Base-by-base conservation (phyloP, 2,888 invertebrate species). In the Zonitis immaculata region DNA sequence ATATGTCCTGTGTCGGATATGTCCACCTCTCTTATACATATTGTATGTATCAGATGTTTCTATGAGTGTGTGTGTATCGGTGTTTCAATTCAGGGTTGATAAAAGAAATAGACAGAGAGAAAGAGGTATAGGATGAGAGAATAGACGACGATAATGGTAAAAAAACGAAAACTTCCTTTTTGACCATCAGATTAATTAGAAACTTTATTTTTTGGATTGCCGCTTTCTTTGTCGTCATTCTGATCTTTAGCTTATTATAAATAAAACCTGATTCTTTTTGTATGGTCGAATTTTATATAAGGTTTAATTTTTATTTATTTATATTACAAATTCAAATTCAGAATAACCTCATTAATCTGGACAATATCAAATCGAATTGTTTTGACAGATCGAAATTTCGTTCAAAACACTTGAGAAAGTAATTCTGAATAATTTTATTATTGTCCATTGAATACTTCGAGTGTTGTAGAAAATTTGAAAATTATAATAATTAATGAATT, bases 1-100 rank as follows among this genome's bases (percentile, higher is more conserved):
- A 72, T 71, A 73, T 73, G 71, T 69, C 58, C 62, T 58, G 57
- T 67, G 67, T 67, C 66, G 64, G 54, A 60, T 62, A 58, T 61
- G 60, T 65, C 62, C 62, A 57, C 54, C 49, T 52, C 53, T 51
- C 49, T 51, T 48, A 51, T n/a, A 30, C n/a, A n/a, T n/a, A n/a
- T n/a, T n/a, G n/a, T n/a, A n/a, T n/a, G n/a, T n/a, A n/a, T n/a
- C n/a, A n/a, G n/a, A n/a, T n/a, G n/a, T n/a, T n/a, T n/a, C 5
- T 39, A 6, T 39, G 3, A n/a, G 39, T 39, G n/a, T 20, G 11
- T 39, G 9, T 35, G 39, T 35, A 35, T 35, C 16, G 16, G 35
- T 35, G 39, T 9, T 39, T 20, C n/a, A 4, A 39, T 39, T 39
- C 39, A 51, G 47, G 44, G 51, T 25, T 8, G 42, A 42, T 5